Evolutionary conservation across 2,113 vertebrate species (phyloP).

Genomic region (Oceanodroma tethys): DNA sequence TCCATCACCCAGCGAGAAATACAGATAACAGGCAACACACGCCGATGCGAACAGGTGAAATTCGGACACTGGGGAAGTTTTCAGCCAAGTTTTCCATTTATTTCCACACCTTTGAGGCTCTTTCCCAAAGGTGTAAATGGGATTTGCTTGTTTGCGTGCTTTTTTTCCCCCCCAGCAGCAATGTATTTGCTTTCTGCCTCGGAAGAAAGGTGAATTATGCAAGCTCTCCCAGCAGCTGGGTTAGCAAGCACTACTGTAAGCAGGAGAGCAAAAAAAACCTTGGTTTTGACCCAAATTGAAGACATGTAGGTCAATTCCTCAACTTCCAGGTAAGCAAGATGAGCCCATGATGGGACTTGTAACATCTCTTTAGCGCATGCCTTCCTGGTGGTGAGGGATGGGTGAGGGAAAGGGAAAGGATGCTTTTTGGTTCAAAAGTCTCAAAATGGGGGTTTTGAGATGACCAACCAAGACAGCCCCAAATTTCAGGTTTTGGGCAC

Average conservation of each 20-base stretch:
- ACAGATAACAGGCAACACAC: background rate
- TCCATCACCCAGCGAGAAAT: background rate
- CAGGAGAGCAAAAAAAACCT: background rate
- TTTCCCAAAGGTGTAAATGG: background rate
- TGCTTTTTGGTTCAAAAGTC: background rate
- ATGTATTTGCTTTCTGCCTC: background rate
- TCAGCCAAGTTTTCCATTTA: background rate
- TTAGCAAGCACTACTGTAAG: background rate
- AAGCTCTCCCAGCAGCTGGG: background rate
- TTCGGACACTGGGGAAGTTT: background rate
- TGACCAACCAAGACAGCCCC: rapidly evolving
- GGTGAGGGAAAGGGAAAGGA: background rate
- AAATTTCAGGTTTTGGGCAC: background rate
- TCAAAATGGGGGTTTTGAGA: background rate
- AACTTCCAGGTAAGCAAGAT: background rate
- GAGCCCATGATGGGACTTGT: background rate
- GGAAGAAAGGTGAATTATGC: background rate
- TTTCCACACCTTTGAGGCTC: background rate
- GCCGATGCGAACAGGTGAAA: background rate
- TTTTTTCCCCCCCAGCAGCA: background rate
- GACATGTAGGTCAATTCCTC: background rate
- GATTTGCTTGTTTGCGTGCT: background rate
- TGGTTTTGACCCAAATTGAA: background rate
- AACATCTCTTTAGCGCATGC: rapidly evolving
- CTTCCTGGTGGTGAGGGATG: background rate